Evolutionary conservation across 2,888 invertebrate genomes (phyloP), one percentile per base, ranked within the genome.

Genomic region (Dermolepida albohirtum): DNA sequence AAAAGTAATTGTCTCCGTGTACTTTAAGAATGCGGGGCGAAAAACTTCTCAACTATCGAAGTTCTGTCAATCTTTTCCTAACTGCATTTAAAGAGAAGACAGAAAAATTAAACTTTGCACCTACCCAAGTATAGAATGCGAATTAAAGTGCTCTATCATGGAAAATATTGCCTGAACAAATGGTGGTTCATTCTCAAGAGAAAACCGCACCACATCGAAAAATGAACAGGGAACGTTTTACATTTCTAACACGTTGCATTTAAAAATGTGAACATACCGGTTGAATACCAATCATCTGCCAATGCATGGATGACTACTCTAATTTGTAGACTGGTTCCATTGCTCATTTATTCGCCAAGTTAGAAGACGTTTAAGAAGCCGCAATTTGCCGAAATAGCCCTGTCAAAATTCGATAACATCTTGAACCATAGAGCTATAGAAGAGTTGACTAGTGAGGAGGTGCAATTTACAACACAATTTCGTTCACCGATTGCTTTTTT

Each of bases 261-360:
- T 17, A 27, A n/a, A 49, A 49, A 49, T 49, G 5, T 49, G 17
- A 14, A 10, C 12, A 14, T 49, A 49, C 49, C 14, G 12, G 16
- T 49, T 49, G 49, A 49, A 49, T 14, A 49, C 16, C 12, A 49
- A 49, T 49, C 14, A 17, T 29, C 29, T 29, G 29, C 29, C 29
- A n/a, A n/a, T n/a, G n/a, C n/a, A n/a, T n/a, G n/a, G n/a, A n/a
- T n/a, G n/a, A n/a, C n/a, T n/a, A n/a, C n/a, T n/a, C n/a, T n/a
- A n/a, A n/a, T n/a, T n/a, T n/a, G n/a, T n/a, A n/a, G n/a, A n/a
- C n/a, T n/a, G n/a, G n/a, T n/a, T n/a, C n/a, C n/a, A n/a, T n/a
- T n/a, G n/a, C n/a, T n/a, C n/a, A n/a, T n/a, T n/a, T n/a, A n/a
- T n/a, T n/a, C n/a, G n/a, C n/a, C n/a, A n/a, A n/a, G n/a, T n/a